phyloP scores from a whole-genome alignment of 2,888 invertebrate genomes.

The Lochmaea crataegi region DNA sequence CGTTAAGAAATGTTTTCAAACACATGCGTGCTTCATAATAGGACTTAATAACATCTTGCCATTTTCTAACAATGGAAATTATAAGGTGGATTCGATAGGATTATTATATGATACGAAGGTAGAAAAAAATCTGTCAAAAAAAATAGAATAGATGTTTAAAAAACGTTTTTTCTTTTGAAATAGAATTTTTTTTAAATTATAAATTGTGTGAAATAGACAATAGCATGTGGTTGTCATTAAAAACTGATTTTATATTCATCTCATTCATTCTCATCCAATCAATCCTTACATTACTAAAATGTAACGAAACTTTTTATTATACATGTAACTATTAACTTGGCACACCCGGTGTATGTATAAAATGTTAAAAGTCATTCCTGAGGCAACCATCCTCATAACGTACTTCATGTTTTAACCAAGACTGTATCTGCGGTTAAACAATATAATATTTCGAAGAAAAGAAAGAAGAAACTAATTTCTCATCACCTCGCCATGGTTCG shows the following conservation, averaged over 20 bases:
- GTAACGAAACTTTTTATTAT: too few species aligned
- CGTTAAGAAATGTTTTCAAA: conserved; percentile 53
- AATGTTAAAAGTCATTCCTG: too few species aligned
- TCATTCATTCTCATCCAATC: too few species aligned
- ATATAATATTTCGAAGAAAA: conserved; percentile 25
- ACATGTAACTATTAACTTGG: too few species aligned
- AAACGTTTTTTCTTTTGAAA: background rate
- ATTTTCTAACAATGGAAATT: conserved; percentile 22
- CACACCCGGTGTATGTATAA: too few species aligned
- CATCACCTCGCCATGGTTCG: conserved; percentile 19
- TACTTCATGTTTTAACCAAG: conserved; percentile 18
- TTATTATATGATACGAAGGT: conserved; percentile 28
- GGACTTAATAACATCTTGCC: conserved; percentile 33
- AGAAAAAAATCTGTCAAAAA: conserved; percentile 16
- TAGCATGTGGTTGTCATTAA: background rate
- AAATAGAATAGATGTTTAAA: background rate
- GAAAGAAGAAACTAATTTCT: conserved; percentile 18
- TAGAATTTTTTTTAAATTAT: background rate
- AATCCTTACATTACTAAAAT: too few species aligned
- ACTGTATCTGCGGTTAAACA: conserved; percentile 28
- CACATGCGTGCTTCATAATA: conserved; percentile 44
- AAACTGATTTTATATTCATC: background rate
- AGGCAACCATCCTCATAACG: background rate
- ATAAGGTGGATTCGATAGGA: conserved; percentile 25
- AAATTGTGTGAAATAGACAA: background rate